Evolutionary conservation across 2,888 invertebrate genomes (phyloP).

Genomic region (Archaeoteleia sp.): DNA sequence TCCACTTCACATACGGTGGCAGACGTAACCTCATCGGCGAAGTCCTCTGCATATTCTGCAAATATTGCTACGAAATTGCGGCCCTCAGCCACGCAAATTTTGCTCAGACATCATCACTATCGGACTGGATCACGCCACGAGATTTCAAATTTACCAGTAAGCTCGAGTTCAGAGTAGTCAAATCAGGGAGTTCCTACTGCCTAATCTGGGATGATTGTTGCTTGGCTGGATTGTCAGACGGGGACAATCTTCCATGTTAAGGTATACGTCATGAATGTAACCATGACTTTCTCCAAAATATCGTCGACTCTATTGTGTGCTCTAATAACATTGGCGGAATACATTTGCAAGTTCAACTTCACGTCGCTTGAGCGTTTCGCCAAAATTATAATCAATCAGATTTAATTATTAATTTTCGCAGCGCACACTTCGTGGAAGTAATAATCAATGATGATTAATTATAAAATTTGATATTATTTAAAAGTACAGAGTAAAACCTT

Average conservation of each 20-base stretch:
- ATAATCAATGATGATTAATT: no score
- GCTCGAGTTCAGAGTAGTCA: neutral
- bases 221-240: conserved; percentile 1
- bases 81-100: conserved; percentile 1
- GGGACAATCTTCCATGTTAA: conserved; percentile 3
- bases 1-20: conserved; percentile 49
- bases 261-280: neutral
- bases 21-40: conserved; percentile 13
- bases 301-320: neutral
- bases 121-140: neutral
- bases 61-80: conserved; percentile 58
- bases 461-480: no score
- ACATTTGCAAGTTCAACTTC: no score
- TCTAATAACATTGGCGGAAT: neutral
- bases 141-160: conserved; percentile 7
- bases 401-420: no score
- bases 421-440: no score
- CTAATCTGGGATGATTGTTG: conserved; percentile 12
- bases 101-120: neutral
- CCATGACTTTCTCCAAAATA: neutral
- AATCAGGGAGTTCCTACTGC: neutral
- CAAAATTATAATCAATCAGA: no score
- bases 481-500: no score
- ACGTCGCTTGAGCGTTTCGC: no score
- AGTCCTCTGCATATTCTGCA: conserved; percentile 46